phyloP scores from a whole-genome alignment of 2,797 vertebrate genomes.

The Podarcis lilfordi region DNA sequence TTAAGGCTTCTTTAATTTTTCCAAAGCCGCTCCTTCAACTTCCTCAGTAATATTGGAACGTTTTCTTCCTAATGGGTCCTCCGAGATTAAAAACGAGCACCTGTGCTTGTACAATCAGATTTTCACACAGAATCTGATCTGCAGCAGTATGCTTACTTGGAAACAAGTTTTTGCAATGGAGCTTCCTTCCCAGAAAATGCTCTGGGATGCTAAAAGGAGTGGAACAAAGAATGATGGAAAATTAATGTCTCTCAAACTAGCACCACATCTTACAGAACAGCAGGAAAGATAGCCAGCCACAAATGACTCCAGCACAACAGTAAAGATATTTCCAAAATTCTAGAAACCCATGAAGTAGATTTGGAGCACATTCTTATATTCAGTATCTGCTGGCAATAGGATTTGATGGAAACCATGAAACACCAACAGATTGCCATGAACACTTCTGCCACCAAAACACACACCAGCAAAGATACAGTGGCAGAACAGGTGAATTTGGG shows the following conservation, averaged over 20 bases:
- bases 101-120: neutral
- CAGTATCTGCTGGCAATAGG: neutral
- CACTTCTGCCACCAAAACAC: neutral
- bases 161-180: neutral
- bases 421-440: neutral
- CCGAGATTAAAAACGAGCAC: neutral
- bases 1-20: conserved; percentile 7
- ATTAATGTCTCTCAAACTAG: neutral
- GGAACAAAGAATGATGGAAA: neutral
- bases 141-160: neutral
- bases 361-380: neutral
- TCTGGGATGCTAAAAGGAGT: neutral
- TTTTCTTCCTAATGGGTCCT: conserved; percentile 1
- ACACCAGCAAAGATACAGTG: no score
- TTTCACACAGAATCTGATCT: neutral
- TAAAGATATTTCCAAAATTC: neutral
- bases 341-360: neutral
- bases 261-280: neutral
- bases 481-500: neutral
- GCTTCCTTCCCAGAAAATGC: neutral
- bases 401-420: neutral
- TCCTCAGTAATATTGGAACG: neutral
- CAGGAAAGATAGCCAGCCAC: neutral
- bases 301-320: neutral
- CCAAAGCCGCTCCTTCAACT: conserved; percentile 13